Evolutionary conservation across 2,113 vertebrate species (phyloP).

Genomic region (Urocolius indicus): DNA sequence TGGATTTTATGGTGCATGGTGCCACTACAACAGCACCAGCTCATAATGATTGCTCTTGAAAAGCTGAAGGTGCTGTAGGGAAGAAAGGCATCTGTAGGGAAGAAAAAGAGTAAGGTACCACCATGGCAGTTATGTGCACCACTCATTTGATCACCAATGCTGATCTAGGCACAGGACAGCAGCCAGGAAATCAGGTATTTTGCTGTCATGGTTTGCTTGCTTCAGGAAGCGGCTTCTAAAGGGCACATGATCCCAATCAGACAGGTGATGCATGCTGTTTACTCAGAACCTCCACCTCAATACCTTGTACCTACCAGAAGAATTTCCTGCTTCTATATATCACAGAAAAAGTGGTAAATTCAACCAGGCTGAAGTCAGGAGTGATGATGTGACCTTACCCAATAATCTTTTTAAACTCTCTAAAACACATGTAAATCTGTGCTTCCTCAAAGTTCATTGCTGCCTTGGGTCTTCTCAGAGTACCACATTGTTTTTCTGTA

Average conservation of each 20-base stretch:
- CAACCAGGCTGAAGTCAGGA: not conserved
- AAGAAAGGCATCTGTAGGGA: not conserved
- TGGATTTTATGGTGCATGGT: too few relatives aligned
- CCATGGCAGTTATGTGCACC: not conserved
- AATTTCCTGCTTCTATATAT: not conserved
- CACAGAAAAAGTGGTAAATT: not conserved
- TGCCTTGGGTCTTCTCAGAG: not conserved
- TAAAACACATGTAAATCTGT: not conserved
- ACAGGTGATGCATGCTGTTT: not conserved
- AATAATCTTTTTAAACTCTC: not conserved
- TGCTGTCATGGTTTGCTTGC: not conserved
- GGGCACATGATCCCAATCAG: not conserved
- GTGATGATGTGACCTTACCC: not conserved
- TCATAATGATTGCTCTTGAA: not conserved
- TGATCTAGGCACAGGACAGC: not conserved
- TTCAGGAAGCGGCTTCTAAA: not conserved
- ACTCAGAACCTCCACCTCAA: not conserved
- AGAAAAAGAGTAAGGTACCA: not conserved
- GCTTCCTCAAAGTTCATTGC: not conserved
- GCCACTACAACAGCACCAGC: not conserved
- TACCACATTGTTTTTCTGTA: not conserved
- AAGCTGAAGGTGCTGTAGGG: not conserved
- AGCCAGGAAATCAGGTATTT: not conserved
- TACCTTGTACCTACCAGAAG: not conserved
- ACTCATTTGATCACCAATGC: too few relatives aligned